phyloP scores from a whole-genome alignment of 2,888 invertebrate genomes.

The Maniola hyperantus region DNA sequence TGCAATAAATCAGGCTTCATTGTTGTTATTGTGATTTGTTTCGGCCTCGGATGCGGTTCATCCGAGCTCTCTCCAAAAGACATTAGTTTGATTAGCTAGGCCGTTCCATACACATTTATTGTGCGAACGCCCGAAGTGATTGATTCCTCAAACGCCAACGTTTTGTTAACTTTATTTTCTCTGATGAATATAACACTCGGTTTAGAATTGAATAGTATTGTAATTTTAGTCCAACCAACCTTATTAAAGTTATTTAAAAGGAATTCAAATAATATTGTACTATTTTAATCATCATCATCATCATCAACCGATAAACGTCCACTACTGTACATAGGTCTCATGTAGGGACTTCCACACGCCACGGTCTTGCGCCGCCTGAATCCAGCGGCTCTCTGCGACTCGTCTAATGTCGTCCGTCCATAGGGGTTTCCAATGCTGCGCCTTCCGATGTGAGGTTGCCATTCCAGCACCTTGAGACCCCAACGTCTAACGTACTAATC shows the following conservation, averaged over 20 bases:
- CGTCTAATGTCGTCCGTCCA: too few species aligned
- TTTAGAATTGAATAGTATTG: neutral
- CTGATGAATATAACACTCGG: neutral
- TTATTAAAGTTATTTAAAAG: neutral
- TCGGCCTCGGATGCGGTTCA: neutral
- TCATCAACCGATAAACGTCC: too few species aligned
- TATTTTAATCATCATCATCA: too few species aligned
- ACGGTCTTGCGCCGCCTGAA: too few species aligned
- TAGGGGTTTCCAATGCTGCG: too few species aligned
- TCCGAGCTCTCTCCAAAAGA: conserved; percentile 6
- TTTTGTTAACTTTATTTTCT: conserved; percentile 4
- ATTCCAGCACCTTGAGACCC: too few species aligned
- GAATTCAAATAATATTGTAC: too few species aligned
- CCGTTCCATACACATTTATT: conserved; percentile 2
- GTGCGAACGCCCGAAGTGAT: conserved; percentile 47
- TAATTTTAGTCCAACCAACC: neutral
- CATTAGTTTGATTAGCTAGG: conserved; percentile 7
- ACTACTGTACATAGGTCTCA: too few species aligned
- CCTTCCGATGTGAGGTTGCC: too few species aligned
- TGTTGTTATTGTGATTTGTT: conserved; percentile 12
- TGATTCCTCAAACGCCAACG: conserved; percentile 28
- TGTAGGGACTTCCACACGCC: too few species aligned
- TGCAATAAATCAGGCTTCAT: neutral
- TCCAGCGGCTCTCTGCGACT: too few species aligned
- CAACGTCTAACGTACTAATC: too few species aligned